Base-by-base conservation (phyloP, 2,888 invertebrate genomes). In the Pinctada fucata region DNA sequence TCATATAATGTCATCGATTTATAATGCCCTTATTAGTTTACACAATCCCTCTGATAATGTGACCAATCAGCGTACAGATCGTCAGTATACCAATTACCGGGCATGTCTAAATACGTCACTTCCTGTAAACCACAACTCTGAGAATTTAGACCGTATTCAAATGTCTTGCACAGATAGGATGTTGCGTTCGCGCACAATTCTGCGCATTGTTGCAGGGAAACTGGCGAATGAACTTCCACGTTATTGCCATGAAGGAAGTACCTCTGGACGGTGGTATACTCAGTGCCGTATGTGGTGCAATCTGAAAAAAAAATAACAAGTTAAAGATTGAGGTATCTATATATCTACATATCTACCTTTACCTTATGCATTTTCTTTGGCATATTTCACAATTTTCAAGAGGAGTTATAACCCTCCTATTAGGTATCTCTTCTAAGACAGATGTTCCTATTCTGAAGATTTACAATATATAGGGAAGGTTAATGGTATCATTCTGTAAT, bases 1-100 rank as follows among this genome's bases (percentile, higher is more conserved):
- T 31, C 31, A 31, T 31, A 31, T 31, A 31, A 31, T 31, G 31
- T 31, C 31, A 31, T 31, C 31, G 31, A 31, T 31, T 31, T 31
- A n/a, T n/a, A 31, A 31, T 31, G 0, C 31, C 31, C 31, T 0
- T 31, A 31, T 31, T 31, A 31, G 31, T 31, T 31, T 31, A 31
- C 45, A 16, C 73, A 73, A 49, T 73, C 73, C n/a, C 73, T 63
- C 64, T 73, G 73, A 45, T 73, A 73, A 50, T 73, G 13, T n/a
- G 58, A 58, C 50, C 5, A 73, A n/a, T 73, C 73, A 64, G 45
- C 16, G 13, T 73, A 73, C 47, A 52, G 52, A 1, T 16, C 31
- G 31, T 73, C 64, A 3, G 50, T n/a, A 10, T 64, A 73, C 73
- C 73, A 73, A 4, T 6, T 4, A 10, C 16, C 63, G 5, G 73